Base-by-base conservation (phyloP, 2,113 vertebrate genomes). In the Donacobius atricapilla region DNA sequence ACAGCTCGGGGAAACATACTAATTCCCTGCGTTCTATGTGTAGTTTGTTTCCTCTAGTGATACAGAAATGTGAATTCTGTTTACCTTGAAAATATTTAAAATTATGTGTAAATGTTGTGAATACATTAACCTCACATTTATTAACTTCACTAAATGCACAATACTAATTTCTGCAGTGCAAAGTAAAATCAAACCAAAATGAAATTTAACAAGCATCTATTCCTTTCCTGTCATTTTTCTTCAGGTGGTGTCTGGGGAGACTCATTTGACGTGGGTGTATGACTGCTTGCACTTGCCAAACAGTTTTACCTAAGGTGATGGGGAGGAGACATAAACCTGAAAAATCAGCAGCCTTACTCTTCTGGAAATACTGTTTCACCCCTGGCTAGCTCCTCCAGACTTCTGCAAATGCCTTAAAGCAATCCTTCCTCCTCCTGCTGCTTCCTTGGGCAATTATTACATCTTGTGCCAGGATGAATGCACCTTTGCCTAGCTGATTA, bases 81-180 rank as follows among this genome's bases (percentile, higher is more conserved):
- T 90, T 91, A 94, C 88, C 47, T 68, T 77, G 50, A 86, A 96
- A 88, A 86, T 75, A 89, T 30, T 88, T 35, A 83, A 92, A 92
- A 86, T 30, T 0, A 81, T 42, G n/a, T 51, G 24, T 47, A 92
- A 91, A 80, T 81, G 39, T 21, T 8, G 0, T 39, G 22, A 90
- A 54, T 58, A 47, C 0, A 2, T 60, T 83, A 93, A 83, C 13
- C 13, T 73, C 2, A 2, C 33, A 89, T 80, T 77, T 95, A 88
- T 45, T 82, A 87, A 60, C n/a, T 51, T 45, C 47, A 66, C 15
- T 78, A 91, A 93, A 79, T 33, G 15, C 27, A 89, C 31, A 69
- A 35, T 23, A 85, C 19, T 89, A 64, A 92, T 73, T 89, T 89
- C 72, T 87, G 30, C 51, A 75, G 33, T 42, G 16, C 56, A 90